Evolutionary conservation across 2,888 invertebrate species (phyloP), one percentile per base, ranked within the genome.

Genomic region (Epistrophella euchroma): DNA sequence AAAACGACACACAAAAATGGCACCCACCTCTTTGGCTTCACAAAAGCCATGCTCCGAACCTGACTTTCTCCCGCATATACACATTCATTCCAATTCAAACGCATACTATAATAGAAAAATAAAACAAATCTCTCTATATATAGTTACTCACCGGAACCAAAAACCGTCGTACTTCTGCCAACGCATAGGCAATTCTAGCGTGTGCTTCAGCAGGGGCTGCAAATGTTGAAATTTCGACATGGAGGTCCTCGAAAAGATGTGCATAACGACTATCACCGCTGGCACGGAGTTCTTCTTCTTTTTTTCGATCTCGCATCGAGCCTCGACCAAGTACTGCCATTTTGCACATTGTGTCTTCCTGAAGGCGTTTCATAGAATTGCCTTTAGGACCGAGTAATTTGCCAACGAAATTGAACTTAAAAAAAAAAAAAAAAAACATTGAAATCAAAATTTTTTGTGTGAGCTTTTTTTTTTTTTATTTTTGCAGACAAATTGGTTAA

Each of bases 301-400:
- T 98, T 90, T 96, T 96, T 89, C 97, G 95, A 91, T 98, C 98
- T 92, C 97, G 96, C 97, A 98, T 98, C 7, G 98, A 98, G 10
- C 98, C 98, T 86, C 97, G 94, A 7, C 98, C 98, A 28, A 98
- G 94, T 13, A 98, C 97, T 35, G 98, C 97, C 97, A 98, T 98
- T 94, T 98, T 98, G 91, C 98, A 97, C 95, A 97, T 97, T 13
- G 98, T 98, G 92, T 98, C 98, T 91, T 98, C 98, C 92, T 98
- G 98, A 35, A 98, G 94, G 88, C 97, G 94, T 92, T 98, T 98
- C 91, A 98, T 93, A 0, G 98, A 97, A 93, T 97, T 97, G 71
- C 98, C 98, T 93, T 98, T 98, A 17, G 98, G 98, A 2, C 98
- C 98, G 90, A 98, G 93, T 87, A 98, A 94, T 92, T 98, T 98